Base-by-base conservation (phyloP, 1,140 invertebrate genomes). In the Magallana angulata region DNA sequence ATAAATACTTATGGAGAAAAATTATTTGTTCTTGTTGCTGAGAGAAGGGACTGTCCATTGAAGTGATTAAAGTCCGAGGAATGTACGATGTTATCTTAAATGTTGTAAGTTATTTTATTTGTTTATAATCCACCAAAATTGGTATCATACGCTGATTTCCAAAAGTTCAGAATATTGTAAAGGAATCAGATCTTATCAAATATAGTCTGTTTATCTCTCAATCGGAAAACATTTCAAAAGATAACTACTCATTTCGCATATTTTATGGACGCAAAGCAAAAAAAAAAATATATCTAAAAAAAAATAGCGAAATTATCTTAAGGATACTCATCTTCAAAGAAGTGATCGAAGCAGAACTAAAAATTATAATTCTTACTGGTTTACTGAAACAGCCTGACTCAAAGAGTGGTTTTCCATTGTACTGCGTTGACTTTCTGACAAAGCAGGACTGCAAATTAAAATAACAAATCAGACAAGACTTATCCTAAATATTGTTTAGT, bases 351-450 rank as follows among this genome's bases (percentile, higher is more conserved):
- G 6, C 14, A 6, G n/a, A n/a, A n/a, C 18, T 7, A 18, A 7
- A 0, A n/a, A 18, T 8, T 0, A 36, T 24, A 30, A 3, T 8
- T 76, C 68, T 12, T 76, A 76, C 68, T 7, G 8, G 24, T 76
- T 30, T 76, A 12, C 68, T 76, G 11, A 76, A 11, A 12, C 68
- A 76, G 6, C 68, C 68, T 3, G 68, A 76, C 18, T 76, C 68
- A 76, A 76, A 76, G 24, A 76, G 8, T 36, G 68, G 68, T 76
- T 76, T 76, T 30, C 68, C 68, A 12, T 76, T 76, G 18, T 30
- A 24, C 68, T 76, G 68, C 0, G 68, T 76, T 30, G 3, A 76
- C 14, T 76, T 76, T 30, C 68, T 76, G 8, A 76, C 68, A 30
- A 30, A 76, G 36, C 68, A 76, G 11, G 68, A 18, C 68, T 76